Evolutionary conservation across 2,888 invertebrate species (phyloP).

Genomic region (Nymphalis c-album): DNA sequence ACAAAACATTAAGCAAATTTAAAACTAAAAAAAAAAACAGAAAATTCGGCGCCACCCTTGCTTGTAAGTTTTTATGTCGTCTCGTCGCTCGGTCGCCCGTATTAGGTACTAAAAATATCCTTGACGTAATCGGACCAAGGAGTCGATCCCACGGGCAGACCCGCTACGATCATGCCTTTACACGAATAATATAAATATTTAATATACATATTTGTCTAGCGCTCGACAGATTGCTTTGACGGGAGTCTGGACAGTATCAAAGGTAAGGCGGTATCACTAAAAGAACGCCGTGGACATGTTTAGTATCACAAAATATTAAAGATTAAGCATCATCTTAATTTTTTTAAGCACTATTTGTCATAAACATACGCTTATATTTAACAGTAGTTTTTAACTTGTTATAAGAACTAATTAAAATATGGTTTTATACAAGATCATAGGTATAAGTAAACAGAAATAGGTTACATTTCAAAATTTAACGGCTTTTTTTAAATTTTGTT

Average conservation of each 20-base stretch:
- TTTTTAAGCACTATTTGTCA: not conserved
- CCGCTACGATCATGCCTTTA: constrained; percentile 45
- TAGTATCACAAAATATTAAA: constrained; percentile 3
- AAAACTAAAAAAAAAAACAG: constrained; percentile 12
- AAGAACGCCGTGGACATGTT: constrained; percentile 7
- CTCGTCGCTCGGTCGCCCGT: constrained; percentile 63
- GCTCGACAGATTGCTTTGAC: constrained; percentile 51
- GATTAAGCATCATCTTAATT: not conserved
- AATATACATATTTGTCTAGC: constrained; percentile 63
- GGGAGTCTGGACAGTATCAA: constrained; percentile 56
- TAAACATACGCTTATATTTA: not conserved
- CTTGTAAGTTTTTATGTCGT: constrained; percentile 65
- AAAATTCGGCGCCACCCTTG: constrained; percentile 67
- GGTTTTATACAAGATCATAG: not conserved
- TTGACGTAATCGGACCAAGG: constrained; percentile 65
- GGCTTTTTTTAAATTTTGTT: not conserved
- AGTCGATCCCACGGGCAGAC: constrained; percentile 63
- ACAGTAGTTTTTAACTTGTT: not conserved
- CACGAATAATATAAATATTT: constrained; percentile 74
- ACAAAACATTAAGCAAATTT: not conserved
- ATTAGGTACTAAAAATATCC: constrained; percentile 68
- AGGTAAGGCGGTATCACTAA: constrained; percentile 19
- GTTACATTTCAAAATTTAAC: not conserved
- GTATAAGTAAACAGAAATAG: not conserved
- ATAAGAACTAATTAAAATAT: not conserved